Conservation (phyloP, 37 sponge, comb jelly and placozoan genomes). For the Ianthella basta region DNA sequence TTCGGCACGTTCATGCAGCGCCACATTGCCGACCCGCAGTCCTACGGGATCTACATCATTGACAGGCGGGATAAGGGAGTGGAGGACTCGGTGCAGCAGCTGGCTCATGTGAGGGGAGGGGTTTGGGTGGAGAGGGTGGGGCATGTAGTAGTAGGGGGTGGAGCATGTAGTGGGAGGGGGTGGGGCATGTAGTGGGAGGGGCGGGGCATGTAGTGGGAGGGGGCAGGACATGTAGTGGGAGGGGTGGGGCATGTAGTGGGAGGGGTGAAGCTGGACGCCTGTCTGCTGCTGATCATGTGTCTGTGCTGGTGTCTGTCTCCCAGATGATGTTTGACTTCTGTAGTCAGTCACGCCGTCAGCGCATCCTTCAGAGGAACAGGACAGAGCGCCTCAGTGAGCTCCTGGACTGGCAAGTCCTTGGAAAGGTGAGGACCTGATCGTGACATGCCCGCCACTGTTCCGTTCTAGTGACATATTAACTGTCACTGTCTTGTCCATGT, state of each 20-base stretch:
- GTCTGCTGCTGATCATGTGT: no score
- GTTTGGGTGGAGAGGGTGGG: background rate
- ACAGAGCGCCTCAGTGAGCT: conserved; percentile 96
- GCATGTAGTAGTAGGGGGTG: background rate
- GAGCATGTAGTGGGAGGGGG: background rate
- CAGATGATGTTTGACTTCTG: conserved; percentile 90
- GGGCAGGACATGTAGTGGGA: background rate
- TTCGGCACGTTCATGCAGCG: conserved; percentile 97
- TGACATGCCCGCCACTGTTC: background rate
- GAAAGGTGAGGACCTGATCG: conserved; percentile 47
- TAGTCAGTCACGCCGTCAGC: conserved; percentile 80
- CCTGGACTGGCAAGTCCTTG: conserved; percentile 92
- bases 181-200: background rate
- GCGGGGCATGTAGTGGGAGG: background rate
- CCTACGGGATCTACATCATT: conserved; percentile 98
- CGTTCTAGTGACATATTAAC: background rate
- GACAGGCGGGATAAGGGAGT: conserved; percentile 83
- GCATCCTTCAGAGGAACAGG: conserved; percentile 97
- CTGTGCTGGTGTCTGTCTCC: background rate
- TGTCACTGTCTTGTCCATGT: background rate
- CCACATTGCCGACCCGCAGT: conserved; percentile 89
- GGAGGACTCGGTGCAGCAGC: conserved; percentile 89
- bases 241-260: no score
- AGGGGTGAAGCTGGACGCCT: no score
- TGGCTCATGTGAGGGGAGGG: conserved; percentile 69